These are phyloP conservation scores for Syngnathus floridae DNA, from an alignment of 2,113 vertebrate species.

Conservation along the genomic window DNA sequence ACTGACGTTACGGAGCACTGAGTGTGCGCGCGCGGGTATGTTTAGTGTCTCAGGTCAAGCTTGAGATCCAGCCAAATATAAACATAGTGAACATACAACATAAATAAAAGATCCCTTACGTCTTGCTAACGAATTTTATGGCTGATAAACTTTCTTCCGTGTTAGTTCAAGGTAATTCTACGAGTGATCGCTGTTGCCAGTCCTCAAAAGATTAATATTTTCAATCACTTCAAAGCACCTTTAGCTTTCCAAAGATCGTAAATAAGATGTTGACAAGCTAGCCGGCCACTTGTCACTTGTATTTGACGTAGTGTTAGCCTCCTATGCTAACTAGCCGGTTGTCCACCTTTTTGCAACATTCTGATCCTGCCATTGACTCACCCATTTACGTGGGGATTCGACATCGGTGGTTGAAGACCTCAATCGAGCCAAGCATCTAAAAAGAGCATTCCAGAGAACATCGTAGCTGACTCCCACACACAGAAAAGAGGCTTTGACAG, in stretches of 20 bases:
- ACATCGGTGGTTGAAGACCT: conserved; percentile 29
- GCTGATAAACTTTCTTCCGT: not conserved
- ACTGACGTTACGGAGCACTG: not conserved
- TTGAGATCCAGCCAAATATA: not conserved
- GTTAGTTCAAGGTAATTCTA: not conserved
- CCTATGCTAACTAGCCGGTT: conserved; percentile 17
- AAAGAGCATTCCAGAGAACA: not conserved
- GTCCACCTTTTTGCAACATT: not conserved
- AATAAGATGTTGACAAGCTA: not conserved
- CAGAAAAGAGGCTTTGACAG: not conserved
- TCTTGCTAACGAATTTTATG: not conserved
- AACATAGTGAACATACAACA: not conserved
- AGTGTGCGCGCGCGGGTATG: not conserved
- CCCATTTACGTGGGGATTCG: conserved; percentile 21
- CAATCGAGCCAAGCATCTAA: not conserved
- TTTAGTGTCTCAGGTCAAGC: not conserved
- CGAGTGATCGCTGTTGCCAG: not conserved
- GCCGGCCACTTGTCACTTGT: not conserved
- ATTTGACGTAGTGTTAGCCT: conserved; percentile 16
- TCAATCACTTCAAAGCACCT: not conserved
- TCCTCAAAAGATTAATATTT: not conserved
- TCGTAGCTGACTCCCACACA: not conserved
- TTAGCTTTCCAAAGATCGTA: not conserved
- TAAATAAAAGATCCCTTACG: not conserved
- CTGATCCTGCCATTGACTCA: conserved; percentile 3